A percentile compares a stretch with the other conserved stretches of the same genome.
Conservation (phyloP, 1,140 invertebrate genomes). For the Bombus confusus region DNA sequence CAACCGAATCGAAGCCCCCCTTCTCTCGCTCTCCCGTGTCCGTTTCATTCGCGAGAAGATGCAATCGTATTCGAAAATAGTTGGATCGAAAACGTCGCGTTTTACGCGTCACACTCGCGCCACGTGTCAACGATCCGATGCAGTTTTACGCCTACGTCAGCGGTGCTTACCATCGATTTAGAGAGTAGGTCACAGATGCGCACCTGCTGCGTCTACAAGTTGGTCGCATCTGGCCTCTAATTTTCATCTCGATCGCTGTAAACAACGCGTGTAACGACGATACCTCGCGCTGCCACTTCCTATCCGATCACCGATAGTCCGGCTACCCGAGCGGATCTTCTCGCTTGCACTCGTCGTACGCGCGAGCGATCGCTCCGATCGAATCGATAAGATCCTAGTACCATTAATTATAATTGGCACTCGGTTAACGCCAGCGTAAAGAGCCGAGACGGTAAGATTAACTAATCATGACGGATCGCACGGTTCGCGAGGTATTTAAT, state of each 20-base stretch:
- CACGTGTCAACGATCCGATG: constrained; percentile 54
- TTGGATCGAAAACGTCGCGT: not conserved
- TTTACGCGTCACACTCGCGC: constrained; percentile 16
- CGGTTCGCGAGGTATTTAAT: not conserved
- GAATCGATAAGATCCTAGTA: no score
- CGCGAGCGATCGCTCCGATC: not conserved
- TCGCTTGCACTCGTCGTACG: not conserved
- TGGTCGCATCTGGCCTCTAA: not conserved
- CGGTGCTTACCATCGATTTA: constrained; percentile 50
- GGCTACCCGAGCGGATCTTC: not conserved
- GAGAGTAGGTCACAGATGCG: constrained; percentile 61
- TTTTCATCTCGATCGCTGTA: not conserved
- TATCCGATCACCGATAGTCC: not conserved
- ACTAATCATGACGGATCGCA: not conserved
- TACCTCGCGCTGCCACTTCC: no score
- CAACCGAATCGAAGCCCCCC: not conserved
- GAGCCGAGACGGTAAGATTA: not conserved
- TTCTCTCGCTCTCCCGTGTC: not conserved
- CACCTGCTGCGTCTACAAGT: constrained; percentile 53
- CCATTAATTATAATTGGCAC: not conserved
- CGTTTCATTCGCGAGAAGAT: not conserved
- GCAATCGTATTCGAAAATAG: not conserved
- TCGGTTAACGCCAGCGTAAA: not conserved
- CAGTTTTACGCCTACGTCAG: constrained; percentile 53
- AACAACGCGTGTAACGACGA: not conserved